These are phyloP conservation scores for Rhodinocichla rosea DNA, from an alignment of 2,113 vertebrate species.

Conservation along the genomic window DNA sequence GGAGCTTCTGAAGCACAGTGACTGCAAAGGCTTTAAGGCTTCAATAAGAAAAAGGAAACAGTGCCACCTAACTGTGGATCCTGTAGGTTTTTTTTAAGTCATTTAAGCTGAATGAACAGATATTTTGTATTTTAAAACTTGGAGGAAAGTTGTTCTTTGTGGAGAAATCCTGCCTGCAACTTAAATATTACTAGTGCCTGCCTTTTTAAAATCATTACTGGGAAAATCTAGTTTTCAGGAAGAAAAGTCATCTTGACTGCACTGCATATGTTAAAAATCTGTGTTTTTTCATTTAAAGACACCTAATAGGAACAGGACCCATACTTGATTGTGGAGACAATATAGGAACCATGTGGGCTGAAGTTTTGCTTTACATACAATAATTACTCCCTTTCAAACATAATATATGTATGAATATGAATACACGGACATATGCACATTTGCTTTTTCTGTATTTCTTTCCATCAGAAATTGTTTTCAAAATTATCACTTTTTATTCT, in stretches of 20 bases:
- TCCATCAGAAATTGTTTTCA: neutral
- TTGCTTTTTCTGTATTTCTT: neutral
- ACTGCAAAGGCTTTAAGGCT: neutral
- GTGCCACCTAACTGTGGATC: slow-evolving; percentile 70
- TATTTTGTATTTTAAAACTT: neutral
- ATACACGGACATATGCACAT: accelerated
- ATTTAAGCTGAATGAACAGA: neutral
- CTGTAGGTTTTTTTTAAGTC: neutral
- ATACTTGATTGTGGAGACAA: neutral
- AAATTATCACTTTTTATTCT: neutral
- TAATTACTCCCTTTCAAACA: neutral
- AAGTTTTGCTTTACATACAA: neutral
- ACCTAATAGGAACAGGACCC: neutral
- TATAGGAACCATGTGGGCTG: neutral
- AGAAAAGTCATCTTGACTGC: neutral
- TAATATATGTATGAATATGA: neutral
- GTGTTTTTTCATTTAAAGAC: neutral
- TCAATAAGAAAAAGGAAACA: slow-evolving; percentile 64
- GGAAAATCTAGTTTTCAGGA: neutral
- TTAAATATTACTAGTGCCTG: neutral
- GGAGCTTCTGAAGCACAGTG: neutral
- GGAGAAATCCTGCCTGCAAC: neutral
- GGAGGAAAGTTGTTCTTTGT: neutral
- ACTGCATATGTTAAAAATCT: neutral
- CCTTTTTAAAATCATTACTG: neutral